Conservation (phyloP, 2,113 vertebrate genomes). For the Hydropotes inermis region DNA sequence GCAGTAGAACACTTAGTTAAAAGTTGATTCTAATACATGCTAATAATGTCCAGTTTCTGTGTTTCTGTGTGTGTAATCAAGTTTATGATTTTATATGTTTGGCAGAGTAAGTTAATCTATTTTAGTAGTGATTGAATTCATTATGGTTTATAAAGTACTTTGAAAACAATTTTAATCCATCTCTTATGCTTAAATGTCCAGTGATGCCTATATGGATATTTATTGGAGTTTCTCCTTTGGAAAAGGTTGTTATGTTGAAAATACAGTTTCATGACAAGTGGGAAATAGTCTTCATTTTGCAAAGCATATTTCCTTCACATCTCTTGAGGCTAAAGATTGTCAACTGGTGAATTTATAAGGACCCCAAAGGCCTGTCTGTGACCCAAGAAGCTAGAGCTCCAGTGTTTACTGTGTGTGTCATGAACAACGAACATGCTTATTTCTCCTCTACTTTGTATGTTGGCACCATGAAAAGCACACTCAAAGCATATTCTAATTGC, state of each 20-base stretch:
- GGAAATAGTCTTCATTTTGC: slow-evolving; percentile 30
- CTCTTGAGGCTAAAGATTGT: background rate
- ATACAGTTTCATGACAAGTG: background rate
- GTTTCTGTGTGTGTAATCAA: slow-evolving; percentile 38
- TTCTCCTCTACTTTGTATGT: slow-evolving; percentile 8
- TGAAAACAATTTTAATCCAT: slow-evolving; percentile 41
- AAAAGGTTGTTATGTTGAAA: slow-evolving; percentile 55
- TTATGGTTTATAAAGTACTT: slow-evolving; percentile 50
- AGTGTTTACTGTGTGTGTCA: slow-evolving; percentile 25
- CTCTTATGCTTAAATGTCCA: slow-evolving; percentile 37
- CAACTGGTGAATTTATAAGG: background rate
- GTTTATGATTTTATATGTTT: slow-evolving; percentile 54
- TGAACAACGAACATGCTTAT: background rate
- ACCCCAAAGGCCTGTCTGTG: background rate
- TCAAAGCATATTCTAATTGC: slow-evolving; percentile 22
- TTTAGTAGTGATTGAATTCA: slow-evolving; percentile 62
- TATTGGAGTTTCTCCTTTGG: slow-evolving; percentile 35
- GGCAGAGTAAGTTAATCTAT: slow-evolving; percentile 42
- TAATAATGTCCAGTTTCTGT: slow-evolving; percentile 46
- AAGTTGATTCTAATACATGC: slow-evolving; percentile 46
- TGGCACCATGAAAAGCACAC: slow-evolving; percentile 23
- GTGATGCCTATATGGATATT: background rate
- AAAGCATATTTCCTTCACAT: slow-evolving; percentile 38
- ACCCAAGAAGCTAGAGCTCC: background rate
- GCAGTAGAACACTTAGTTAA: slow-evolving; percentile 14